Evolutionary conservation across 1,140 invertebrate genomes (phyloP), one percentile per base, ranked within the genome.

Genomic region (Heliconius melpomene): DNA sequence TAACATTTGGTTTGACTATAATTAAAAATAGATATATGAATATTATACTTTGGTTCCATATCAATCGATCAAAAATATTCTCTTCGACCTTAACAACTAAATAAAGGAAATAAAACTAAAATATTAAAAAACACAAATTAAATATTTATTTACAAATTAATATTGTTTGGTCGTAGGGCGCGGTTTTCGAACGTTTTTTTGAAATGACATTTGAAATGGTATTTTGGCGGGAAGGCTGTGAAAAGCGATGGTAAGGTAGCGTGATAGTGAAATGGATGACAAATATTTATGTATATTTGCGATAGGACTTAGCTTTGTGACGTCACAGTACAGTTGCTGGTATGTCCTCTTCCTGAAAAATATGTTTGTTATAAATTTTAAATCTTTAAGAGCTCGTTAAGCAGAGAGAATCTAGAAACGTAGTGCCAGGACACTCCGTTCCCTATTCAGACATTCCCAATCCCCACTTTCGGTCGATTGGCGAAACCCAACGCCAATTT

Each of bases 161-260:
- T 26, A 74, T 26, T 86, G 83, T 88, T 90, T 88, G 87, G 86
- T 89, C 80, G 80, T 83, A 71, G 79, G 82, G 82, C 85, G 84
- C 85, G 81, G 77, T 85, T 83, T 72, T 78, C 74, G 78, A 86
- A 85, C 78, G 74, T 73, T 71, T 74, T 76, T 57, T 26, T 75
- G 83, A 83, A 79, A 80, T 85, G 78, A 78, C 77, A 88, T 79
- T 80, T 75, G 79, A 82, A 71, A 77, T 80, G 32, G 52, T 74
- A 75, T 76, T 79, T 84, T 80, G 80, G 83, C 76, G 78, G 82
- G 85, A 79, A 84, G 78, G 78, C 75, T 57, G 88, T 93, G 91
- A 91, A 83, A 94, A 94, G 93, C 93, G 85, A 91, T 92, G 88
- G 90, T 92, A 91, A 93, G 90, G 91, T 93, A 94, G 93, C 91